phyloP scores from a whole-genome alignment of 2,888 invertebrate genomes.

The Cylindroiulus punctatus region DNA sequence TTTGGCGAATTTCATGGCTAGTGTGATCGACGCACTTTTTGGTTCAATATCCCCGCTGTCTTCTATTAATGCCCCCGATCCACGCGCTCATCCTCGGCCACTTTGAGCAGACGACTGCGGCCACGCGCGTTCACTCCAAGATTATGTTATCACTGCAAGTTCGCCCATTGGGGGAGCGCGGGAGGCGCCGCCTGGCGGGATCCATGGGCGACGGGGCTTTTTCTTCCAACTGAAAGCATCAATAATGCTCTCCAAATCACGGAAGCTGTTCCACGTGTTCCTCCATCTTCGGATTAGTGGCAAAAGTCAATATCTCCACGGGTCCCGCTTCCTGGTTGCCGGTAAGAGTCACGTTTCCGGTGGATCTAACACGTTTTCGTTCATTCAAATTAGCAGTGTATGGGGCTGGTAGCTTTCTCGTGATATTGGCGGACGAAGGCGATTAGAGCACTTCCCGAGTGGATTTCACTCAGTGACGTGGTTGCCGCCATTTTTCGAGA shows the following conservation, averaged over 20 bases:
- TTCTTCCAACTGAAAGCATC: not conserved
- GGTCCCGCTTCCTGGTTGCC: not conserved
- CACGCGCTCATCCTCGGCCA: not conserved
- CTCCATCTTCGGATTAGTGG: constrained; percentile 13
- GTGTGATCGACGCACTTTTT: not conserved
- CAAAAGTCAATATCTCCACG: not conserved
- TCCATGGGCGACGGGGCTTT: not conserved
- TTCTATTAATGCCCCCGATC: constrained; percentile 5
- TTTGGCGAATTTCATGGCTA: not conserved
- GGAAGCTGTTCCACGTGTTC: constrained; percentile 37
- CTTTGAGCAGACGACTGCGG: constrained; percentile 20
- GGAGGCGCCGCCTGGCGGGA: not conserved
- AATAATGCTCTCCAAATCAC: not conserved
- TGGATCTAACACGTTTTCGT: not conserved
- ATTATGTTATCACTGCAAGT: constrained; percentile 22
- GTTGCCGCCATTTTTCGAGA: not conserved
- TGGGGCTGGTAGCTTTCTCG: not conserved
- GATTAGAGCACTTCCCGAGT: not conserved
- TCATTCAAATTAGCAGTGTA: not conserved
- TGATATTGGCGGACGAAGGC: not conserved
- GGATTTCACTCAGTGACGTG: not conserved
- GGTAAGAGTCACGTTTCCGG: constrained; percentile 21
- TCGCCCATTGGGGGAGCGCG: not conserved
- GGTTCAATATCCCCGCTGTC: constrained; percentile 19
- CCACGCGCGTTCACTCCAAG: constrained; percentile 19